These are phyloP conservation scores for Drosophila repleta DNA, from an alignment of 1,140 invertebrate species.

Conservation along the genomic window DNA sequence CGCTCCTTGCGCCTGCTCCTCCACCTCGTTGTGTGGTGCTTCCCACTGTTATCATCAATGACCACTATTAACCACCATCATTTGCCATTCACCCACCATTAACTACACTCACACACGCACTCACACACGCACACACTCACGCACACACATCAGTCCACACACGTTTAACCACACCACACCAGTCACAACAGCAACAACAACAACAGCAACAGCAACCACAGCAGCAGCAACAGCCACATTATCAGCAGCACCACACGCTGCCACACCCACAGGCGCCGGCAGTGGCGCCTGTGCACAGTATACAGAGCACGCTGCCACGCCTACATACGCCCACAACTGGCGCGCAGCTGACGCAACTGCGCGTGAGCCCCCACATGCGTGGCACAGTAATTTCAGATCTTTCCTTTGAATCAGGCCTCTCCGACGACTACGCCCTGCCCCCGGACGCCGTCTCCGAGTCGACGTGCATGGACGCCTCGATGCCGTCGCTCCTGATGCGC, in stretches of 20 bases:
- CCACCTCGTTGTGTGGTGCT: conserved; percentile 1
- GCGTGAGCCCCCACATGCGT: conserved; percentile 71
- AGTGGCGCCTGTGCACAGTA: conserved; percentile 31
- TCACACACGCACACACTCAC: conserved; percentile 27
- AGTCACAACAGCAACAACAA: conserved; percentile 34
- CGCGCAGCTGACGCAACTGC: conserved; percentile 60
- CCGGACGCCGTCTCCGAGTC: conserved; percentile 94
- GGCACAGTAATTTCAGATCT: conserved; percentile 89
- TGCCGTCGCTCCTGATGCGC: conserved; percentile 88
- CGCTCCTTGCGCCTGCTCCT: conserved; percentile 8
- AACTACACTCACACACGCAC: conserved; percentile 40
- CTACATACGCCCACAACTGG: conserved; percentile 46
- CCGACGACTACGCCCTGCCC: conserved; percentile 97
- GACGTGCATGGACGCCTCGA: conserved; percentile 89
- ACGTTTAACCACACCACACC: conserved; percentile 34
- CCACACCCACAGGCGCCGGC: conserved; percentile 31
- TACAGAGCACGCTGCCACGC: conserved; percentile 66
- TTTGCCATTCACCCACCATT: conserved; percentile 25
- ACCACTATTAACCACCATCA: conserved; percentile 47
- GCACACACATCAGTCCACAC: conserved; percentile 29
- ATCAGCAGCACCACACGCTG: conserved; percentile 46
- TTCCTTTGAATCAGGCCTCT: conserved; percentile 96
- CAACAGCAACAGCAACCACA: conserved; percentile 32
- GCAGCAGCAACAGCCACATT: conserved; percentile 30
- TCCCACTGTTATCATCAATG: conserved; percentile 37